Base-by-base conservation (phyloP, 2,888 invertebrate genomes). In the Homarus gammarus region DNA sequence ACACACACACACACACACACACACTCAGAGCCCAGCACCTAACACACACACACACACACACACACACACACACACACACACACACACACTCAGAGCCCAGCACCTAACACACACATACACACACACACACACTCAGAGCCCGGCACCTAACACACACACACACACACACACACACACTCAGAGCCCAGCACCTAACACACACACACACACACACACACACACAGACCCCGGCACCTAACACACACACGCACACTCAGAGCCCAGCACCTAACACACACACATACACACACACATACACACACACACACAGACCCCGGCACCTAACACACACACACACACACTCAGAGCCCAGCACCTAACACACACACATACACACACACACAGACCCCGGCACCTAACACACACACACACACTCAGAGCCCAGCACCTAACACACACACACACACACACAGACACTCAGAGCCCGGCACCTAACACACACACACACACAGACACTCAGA, bases 201-300 rank as follows among this genome's bases (percentile, higher is more conserved):
- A 72, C 72, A 72, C 72, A 72, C 72, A 72, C 72, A 72, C 72
- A 72, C 72, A 72, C 72, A 31, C 27, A n/a, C n/a, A n/a, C n/a
- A n/a, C n/a, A n/a, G n/a, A n/a, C n/a, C n/a, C n/a, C n/a, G n/a
- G n/a, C n/a, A n/a, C n/a, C n/a, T n/a, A n/a, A n/a, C n/a, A 56
- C 56, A 56, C 56, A 56, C 56, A 56, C 56, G 18, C 15, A 56
- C 12, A 72, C 72, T 61, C 61, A 22, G 22, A 27, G 1, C n/a
- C 1, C 27, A 18, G 61, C 5, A 61, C 27, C 15, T 10, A 56
- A 12, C 70, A 36, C 75, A 75, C 56, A 56, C 56, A 56, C 56
- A 18, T 15, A n/a, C n/a, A n/a, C n/a, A n/a, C n/a, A n/a, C n/a
- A n/a, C n/a, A n/a, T n/a, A n/a, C n/a, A n/a, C n/a, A n/a, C n/a